These are phyloP conservation scores for Brachionus rubens DNA, from an alignment of 1,140 invertebrate species.

Conservation along the genomic window DNA sequence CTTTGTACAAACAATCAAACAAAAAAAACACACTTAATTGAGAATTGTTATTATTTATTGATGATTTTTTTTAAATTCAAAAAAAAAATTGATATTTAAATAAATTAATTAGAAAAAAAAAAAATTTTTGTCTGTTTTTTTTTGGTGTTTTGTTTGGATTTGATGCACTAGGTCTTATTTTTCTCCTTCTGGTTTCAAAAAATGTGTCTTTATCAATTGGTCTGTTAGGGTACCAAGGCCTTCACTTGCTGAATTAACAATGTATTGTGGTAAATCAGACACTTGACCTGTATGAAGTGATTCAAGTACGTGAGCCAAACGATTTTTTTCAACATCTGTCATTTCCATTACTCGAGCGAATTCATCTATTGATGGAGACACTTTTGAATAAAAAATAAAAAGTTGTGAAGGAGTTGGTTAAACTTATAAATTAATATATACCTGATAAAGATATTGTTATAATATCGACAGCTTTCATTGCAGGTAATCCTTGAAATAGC, in stretches of 20 bases:
- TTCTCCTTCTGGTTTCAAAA: conserved; percentile 3
- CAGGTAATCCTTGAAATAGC: neutral
- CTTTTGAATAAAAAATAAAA: neutral
- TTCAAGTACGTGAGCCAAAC: conserved; percentile 9
- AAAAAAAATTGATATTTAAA: too few relatives aligned
- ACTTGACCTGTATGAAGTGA: conserved; percentile 38
- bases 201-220: conserved; percentile 38
- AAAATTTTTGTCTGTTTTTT: too few relatives aligned
- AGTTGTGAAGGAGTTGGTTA: neutral
- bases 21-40: too few relatives aligned
- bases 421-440: neutral
- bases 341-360: conserved; percentile 37
- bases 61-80: too few relatives aligned
- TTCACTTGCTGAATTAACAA: conserved; percentile 42
- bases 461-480: conserved; percentile 20
- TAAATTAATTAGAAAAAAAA: too few relatives aligned
- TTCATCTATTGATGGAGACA: conserved; percentile 17
- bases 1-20: too few relatives aligned
- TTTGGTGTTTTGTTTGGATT: too few relatives aligned
- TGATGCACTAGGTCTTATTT: neutral
- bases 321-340: conserved; percentile 13
- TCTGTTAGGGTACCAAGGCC: conserved; percentile 27
- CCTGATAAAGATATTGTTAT: conserved; percentile 39
- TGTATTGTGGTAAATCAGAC: conserved; percentile 15
- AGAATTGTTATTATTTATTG: too few relatives aligned